These are phyloP conservation scores for Orthonychiurus folsomi DNA, from an alignment of 2,888 invertebrate genomes.

Conservation along the genomic window DNA sequence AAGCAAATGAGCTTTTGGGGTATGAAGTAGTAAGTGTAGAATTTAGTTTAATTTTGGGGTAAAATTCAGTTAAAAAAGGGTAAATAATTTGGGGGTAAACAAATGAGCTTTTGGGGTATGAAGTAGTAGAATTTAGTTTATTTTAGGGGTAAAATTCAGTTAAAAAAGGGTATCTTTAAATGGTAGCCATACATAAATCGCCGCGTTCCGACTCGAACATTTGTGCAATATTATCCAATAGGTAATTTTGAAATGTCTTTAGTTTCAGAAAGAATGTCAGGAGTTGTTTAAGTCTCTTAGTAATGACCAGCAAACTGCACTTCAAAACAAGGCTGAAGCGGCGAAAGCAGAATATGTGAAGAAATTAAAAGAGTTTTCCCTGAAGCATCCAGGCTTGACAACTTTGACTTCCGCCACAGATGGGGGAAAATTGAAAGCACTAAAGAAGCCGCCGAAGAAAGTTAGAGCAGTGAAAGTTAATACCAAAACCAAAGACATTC, in stretches of 20 bases:
- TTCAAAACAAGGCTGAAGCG: slow-evolving; percentile 14
- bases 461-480: neutral
- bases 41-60: too few species aligned
- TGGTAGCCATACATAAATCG: too few species aligned
- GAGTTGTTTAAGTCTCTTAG: slow-evolving; percentile 14
- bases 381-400: slow-evolving; percentile 16
- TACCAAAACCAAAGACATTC: slow-evolving; percentile 24
- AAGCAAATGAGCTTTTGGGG: too few species aligned
- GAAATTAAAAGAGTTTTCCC: slow-evolving; percentile 21
- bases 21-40: too few species aligned
- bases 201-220: too few species aligned
- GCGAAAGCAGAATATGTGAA: slow-evolving; percentile 16
- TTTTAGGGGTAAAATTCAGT: too few species aligned
- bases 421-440: neutral
- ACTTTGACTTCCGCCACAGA: slow-evolving; percentile 3
- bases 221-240: neutral
- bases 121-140: too few species aligned
- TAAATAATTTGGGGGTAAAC: too few species aligned
- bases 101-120: too few species aligned
- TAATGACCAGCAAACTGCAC: slow-evolving; percentile 6
- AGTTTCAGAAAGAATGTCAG: slow-evolving; percentile 25
- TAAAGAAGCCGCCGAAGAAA: neutral
- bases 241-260: slow-evolving; percentile 3
- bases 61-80: too few species aligned
- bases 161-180: too few species aligned